Base-by-base conservation (phyloP, 92 coral and sea anemone species). In the Parazoanthus swiftii region DNA sequence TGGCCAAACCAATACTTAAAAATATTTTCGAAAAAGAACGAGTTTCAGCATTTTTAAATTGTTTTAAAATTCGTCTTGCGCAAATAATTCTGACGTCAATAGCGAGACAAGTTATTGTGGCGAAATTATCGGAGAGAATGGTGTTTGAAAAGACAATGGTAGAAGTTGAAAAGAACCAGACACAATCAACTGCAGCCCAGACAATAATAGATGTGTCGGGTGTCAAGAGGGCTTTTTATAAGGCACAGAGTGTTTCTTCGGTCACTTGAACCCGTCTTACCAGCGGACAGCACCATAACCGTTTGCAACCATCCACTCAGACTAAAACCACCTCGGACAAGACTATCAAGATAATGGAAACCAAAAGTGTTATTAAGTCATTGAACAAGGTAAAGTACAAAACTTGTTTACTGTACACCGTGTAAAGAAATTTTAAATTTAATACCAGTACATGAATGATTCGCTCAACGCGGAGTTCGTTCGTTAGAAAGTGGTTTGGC, bases 311-410 rank as follows among this genome's bases (percentile, higher is more conserved):
- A 63, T 13, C 18, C 37, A 26, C n/a, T 72, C 76, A 0, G 50
- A 46, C 51, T 7, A 73, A 5, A 29, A 73, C 77, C 77, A 73
- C 20, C 20, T 9, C 25, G 42, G 29, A 33, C 77, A 16, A 20
- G 38, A 73, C 77, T 13, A 8, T 15, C 43, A 73, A 16, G 42
- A 29, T 35, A 36, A 73, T 73, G 77, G 77, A 73, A 36, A 73
- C 77, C 18, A 73, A 33, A 73, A 73, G 77, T 73, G 77, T 73
- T 6, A 73, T 73, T 15, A 73, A 73, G 77, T 13, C 18, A 29
- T 73, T 73, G 77, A 33, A 33, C 77, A 73, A 73, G 77, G 77
- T 73, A 73, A 73, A 36, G 37, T 35, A 10, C 77, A 36, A 33
- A 26, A 8, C 0, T 3, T 63, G 14, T 63, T 3, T 63, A 29